phyloP scores from a whole-genome alignment of 2,888 invertebrate genomes.

The Ashinkailepas kermadecensis region DNA sequence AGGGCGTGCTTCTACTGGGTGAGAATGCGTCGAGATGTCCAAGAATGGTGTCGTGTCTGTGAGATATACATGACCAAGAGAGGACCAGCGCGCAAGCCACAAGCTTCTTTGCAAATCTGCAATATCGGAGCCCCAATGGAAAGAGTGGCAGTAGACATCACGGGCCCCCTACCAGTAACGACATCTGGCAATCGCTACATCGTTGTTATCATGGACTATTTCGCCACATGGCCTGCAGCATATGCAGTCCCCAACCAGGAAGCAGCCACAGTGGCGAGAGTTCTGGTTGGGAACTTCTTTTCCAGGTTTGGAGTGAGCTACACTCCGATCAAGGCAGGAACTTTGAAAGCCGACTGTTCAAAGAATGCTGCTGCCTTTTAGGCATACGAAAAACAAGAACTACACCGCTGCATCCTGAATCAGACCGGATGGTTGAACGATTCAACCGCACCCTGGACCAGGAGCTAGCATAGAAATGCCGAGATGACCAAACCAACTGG shows the following conservation, averaged over 20 bases:
- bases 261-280: not conserved
- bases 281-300: conserved; percentile 7
- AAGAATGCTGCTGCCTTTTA: not conserved
- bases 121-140: conserved; percentile 17
- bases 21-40: no score
- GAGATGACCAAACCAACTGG: no score
- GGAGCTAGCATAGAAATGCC: no score
- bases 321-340: conserved; percentile 24
- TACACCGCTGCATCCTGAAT: no score
- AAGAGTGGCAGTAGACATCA: conserved; percentile 17
- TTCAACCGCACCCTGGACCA: no score
- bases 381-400: not conserved
- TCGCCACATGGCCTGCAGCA: conserved; percentile 6
- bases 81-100: not conserved
- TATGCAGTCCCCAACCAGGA: conserved; percentile 18
- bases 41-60: no score
- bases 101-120: conserved; percentile 12
- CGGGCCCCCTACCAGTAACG: conserved; percentile 17
- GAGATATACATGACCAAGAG: conserved; percentile 21
- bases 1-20: no score
- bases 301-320: conserved; percentile 16
- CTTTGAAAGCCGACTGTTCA: not conserved
- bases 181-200: conserved; percentile 11
- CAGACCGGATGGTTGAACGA: no score
- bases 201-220: not conserved